Evolutionary conservation across 2,888 invertebrate species (phyloP).

Genomic region (Sphaeridia pumilis): DNA sequence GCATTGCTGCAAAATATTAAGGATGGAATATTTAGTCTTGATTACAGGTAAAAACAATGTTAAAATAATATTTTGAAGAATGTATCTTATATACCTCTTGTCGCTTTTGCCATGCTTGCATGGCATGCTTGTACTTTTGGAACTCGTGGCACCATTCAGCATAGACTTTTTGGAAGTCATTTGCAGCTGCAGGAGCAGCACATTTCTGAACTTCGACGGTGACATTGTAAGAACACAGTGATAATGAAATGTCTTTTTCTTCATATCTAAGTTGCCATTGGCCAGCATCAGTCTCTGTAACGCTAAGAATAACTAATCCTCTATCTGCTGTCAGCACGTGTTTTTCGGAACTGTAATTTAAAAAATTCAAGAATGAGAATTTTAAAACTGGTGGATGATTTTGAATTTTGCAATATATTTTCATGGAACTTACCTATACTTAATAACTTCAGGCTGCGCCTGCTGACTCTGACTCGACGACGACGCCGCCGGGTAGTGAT

Average conservation of each 20-base stretch:
- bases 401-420: no score
- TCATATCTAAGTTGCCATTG: conserved; percentile 34
- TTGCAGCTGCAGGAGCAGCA: conserved; percentile 76
- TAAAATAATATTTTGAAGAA: no score
- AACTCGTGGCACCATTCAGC: conserved; percentile 99
- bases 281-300: conserved; percentile 74
- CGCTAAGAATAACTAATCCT: conserved; percentile 77
- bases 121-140: conserved; percentile 89
- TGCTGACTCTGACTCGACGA: conserved; percentile 20
- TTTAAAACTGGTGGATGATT: no score
- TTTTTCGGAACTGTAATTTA: conserved; percentile 63
- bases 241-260: conserved; percentile 36
- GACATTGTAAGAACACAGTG: conserved; percentile 55
- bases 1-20: conserved; percentile 58
- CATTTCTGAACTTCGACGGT: conserved; percentile 92
- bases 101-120: conserved; percentile 90
- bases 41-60: no score
- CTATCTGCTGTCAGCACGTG: conserved; percentile 88
- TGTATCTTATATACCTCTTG: conserved; percentile 81
- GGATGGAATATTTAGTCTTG: no score
- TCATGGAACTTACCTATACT: conserved; percentile 53
- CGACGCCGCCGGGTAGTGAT: conserved; percentile 24
- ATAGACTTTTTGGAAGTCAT: conserved; percentile 89
- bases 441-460: conserved; percentile 61
- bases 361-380: no score